A percentile compares a stretch with the other conserved stretches of the same genome.
Conservation (phyloP, 2,888 invertebrate genomes). For the Siphonodentalium dalli region DNA sequence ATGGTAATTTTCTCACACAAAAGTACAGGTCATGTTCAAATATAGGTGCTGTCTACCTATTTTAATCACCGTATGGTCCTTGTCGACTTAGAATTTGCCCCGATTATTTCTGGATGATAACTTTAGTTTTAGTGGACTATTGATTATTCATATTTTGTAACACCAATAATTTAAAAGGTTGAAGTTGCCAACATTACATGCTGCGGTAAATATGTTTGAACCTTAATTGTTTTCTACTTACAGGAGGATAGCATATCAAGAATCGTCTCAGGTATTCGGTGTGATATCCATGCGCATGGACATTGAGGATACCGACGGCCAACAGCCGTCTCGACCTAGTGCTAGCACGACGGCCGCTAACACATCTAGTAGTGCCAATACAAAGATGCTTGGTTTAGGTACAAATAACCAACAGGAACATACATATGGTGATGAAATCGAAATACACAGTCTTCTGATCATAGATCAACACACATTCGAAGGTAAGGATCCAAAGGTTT, state of each 20-base stretch:
- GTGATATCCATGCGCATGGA: constrained; percentile 91
- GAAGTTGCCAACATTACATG: too few relatives aligned
- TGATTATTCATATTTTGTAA: too few relatives aligned
- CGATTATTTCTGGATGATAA: too few relatives aligned
- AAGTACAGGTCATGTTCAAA: too few relatives aligned
- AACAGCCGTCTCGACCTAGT: constrained; percentile 74
- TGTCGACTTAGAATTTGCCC: too few relatives aligned
- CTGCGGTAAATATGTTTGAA: too few relatives aligned
- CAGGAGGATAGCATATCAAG: constrained; percentile 92
- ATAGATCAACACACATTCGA: constrained; percentile 98
- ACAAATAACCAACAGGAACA: constrained; percentile 69
- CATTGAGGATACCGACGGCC: constrained; percentile 76
- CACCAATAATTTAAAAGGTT: too few relatives aligned
- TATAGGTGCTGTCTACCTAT: too few relatives aligned
- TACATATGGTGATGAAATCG: constrained; percentile 79
- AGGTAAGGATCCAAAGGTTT: constrained; percentile 54
- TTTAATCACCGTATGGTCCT: too few relatives aligned
- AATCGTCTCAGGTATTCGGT: constrained; percentile 80
- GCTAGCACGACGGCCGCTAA: constrained; percentile 79
- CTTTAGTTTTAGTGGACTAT: too few relatives aligned
- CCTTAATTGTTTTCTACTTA: constrained; percentile 8
- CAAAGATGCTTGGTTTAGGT: constrained; percentile 57
- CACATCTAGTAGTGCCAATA: constrained; percentile 69
- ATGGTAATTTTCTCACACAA: too few relatives aligned
- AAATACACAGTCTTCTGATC: constrained; percentile 83